These are phyloP conservation scores for Drosophila sturtevanti DNA, from an alignment of 1,140 invertebrate species.

Conservation along the genomic window DNA sequence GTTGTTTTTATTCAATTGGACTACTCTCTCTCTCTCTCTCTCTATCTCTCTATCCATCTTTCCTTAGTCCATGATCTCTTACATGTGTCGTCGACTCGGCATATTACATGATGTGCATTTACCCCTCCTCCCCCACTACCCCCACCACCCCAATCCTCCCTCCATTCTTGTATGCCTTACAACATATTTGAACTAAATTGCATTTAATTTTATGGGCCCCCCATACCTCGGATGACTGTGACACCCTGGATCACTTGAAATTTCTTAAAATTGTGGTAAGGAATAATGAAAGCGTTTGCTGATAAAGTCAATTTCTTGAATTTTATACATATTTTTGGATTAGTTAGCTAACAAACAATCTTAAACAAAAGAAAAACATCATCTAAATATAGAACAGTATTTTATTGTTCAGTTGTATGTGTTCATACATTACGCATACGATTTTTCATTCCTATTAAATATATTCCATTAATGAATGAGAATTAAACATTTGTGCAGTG, in stretches of 20 bases:
- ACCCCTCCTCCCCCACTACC: too few species aligned
- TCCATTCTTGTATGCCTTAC: background rate
- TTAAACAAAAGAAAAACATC: too few species aligned
- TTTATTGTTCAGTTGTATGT: too few species aligned
- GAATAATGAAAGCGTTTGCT: background rate
- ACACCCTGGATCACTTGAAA: background rate
- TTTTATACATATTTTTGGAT: too few species aligned
- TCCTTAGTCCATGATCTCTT: constrained; percentile 1
- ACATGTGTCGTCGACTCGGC: constrained; percentile 1
- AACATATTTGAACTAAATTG: constrained; percentile 11
- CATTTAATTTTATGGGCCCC: constrained; percentile 9
- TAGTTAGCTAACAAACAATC: too few species aligned
- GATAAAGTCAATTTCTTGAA: too few species aligned
- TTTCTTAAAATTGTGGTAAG: background rate
- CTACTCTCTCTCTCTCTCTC: background rate
- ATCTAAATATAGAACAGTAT: too few species aligned
- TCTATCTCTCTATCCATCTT: background rate
- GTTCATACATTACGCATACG: too few species aligned
- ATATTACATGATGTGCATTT: background rate
- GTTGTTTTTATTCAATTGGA: constrained; percentile 8
- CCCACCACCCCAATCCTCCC: background rate
- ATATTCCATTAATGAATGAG: too few species aligned
- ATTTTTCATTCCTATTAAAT: too few species aligned
- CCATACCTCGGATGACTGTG: background rate
- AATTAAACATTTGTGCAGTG: too few species aligned